Conservation (phyloP, 2,888 invertebrate genomes). For the Leucophenga maculata region DNA sequence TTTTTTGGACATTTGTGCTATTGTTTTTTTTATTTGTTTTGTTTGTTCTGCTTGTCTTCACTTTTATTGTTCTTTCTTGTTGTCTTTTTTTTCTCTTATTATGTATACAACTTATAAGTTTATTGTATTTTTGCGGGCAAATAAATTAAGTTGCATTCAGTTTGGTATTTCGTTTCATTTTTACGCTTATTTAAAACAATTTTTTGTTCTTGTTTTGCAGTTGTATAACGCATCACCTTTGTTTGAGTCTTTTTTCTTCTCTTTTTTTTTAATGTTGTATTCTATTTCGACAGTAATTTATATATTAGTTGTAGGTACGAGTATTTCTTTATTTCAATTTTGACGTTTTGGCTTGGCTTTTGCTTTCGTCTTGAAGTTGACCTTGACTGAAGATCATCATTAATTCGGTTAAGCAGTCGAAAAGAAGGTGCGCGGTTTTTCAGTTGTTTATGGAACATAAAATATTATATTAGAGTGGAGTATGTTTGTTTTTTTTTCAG, state of each 20-base stretch:
- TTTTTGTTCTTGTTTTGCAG: background rate
- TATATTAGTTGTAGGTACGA: background rate
- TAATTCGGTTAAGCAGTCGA: background rate
- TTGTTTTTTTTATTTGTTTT: conserved; percentile 7
- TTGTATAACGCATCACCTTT: conserved; percentile 13
- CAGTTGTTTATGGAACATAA: background rate
- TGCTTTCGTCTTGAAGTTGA: conserved; percentile 7
- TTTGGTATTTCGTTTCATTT: conserved; percentile 5
- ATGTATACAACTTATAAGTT: background rate
- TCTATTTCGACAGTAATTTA: conserved; percentile 20
- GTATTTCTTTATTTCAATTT: background rate
- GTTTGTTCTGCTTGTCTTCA: conserved; percentile 21
- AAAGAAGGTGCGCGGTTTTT: background rate
- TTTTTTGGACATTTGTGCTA: background rate
- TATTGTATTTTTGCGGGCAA: conserved; percentile 34
- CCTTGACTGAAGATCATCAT: conserved; percentile 19
- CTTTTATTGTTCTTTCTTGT: conserved; percentile 22
- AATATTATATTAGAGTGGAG: background rate
- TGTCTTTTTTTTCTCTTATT: conserved; percentile 3
- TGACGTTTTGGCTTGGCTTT: conserved; percentile 2
- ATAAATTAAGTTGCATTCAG: conserved; percentile 56
- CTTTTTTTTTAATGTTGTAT: background rate
- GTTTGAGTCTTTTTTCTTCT: background rate
- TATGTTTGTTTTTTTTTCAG: too few relatives aligned
- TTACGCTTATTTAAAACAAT: background rate